phyloP scores from a whole-genome alignment of 2,797 vertebrate species.

The Acridotheres tristis region DNA sequence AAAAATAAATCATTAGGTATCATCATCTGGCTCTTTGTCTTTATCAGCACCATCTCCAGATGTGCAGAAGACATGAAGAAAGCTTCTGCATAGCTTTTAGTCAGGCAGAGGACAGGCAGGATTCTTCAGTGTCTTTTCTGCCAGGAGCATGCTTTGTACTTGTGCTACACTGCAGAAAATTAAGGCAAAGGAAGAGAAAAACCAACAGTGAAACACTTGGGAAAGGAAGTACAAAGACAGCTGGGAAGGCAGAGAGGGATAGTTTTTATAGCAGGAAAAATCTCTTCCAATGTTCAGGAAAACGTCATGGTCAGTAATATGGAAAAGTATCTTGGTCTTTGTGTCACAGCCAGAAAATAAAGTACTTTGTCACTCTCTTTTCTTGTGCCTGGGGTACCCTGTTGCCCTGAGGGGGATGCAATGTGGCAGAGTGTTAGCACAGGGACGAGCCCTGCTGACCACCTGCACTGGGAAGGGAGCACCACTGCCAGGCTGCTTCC shows the following conservation, averaged over 20 bases:
- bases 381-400: neutral
- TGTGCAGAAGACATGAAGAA: neutral
- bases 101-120: neutral
- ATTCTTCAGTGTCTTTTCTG: constrained; percentile 3
- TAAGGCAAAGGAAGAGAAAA: constrained; percentile 17
- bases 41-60: neutral
- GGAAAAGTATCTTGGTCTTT: neutral
- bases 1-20: constrained; percentile 30
- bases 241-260: neutral
- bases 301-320: neutral
- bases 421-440: neutral
- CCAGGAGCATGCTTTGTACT: neutral
- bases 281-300: neutral
- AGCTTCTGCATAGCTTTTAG: neutral
- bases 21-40: constrained; percentile 16
- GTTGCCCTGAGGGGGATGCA: neutral
- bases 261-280: neutral
- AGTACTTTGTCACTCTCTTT: neutral
- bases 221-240: neutral
- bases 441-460: neutral
- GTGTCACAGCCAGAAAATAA: neutral
- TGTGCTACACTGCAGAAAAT: constrained; percentile 49
- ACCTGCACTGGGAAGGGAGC: neutral
- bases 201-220: neutral
- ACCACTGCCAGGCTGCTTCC: neutral